Conservation (phyloP, 2,113 vertebrate genomes). For the Orycteropus afer region DNA sequence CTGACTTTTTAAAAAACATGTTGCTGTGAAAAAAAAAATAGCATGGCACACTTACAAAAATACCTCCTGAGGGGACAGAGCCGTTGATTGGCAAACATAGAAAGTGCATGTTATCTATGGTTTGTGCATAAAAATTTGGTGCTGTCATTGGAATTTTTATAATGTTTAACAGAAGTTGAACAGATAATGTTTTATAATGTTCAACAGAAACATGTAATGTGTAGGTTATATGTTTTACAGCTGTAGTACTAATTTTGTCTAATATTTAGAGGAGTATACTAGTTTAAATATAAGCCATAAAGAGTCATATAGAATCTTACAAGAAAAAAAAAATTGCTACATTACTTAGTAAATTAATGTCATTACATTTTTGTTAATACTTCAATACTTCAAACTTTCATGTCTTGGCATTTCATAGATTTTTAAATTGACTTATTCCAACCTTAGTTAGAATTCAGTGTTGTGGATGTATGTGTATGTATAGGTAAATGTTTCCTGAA, state of each 20-base stretch:
- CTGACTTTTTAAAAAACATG: too few relatives aligned
- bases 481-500: not conserved
- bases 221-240: not conserved
- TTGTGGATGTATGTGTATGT: fast-evolving
- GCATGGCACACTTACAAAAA: not conserved
- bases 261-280: not conserved
- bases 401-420: not conserved
- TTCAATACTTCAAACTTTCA: not conserved
- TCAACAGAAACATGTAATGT: too few relatives aligned
- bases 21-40: not conserved
- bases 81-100: too few relatives aligned
- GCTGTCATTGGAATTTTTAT: not conserved
- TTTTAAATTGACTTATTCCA: not conserved
- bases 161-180: not conserved
- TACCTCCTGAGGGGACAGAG: too few relatives aligned
- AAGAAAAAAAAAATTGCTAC: not conserved
- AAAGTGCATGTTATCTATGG: too few relatives aligned
- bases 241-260: too few relatives aligned
- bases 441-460: not conserved
- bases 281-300: not conserved
- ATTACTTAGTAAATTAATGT: not conserved
- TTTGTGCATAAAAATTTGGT: too few relatives aligned
- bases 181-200: too few relatives aligned
- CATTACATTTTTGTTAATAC: not conserved
- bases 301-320: not conserved